Evolutionary conservation across 2,888 invertebrate genomes (phyloP).

Genomic region (Drosophila rubida): DNA sequence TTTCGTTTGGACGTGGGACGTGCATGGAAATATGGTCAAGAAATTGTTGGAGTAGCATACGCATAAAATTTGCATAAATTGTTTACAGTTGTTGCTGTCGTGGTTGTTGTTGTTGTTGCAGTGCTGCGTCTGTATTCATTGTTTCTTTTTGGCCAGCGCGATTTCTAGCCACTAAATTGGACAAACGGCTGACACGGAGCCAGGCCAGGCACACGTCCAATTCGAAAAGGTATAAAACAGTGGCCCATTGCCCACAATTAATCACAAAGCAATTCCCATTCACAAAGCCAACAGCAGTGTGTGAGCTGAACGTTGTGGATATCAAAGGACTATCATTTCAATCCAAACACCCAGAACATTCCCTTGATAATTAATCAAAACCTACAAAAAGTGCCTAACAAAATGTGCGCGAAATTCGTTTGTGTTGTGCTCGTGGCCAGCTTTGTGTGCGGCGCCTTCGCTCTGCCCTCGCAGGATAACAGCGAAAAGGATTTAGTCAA

Average conservation of each 20-base stretch:
- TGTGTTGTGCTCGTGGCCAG: slow-evolving; percentile 83
- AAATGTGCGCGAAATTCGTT: slow-evolving; percentile 84
- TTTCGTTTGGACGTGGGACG: slow-evolving; percentile 74
- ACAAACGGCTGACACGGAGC: slow-evolving; percentile 25
- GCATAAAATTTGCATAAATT: slow-evolving; percentile 78
- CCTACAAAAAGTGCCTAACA: slow-evolving; percentile 30
- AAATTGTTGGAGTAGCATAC: slow-evolving; percentile 65
- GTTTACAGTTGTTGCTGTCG: slow-evolving; percentile 24
- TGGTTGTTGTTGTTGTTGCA: slow-evolving; percentile 46
- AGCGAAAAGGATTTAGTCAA: slow-evolving; percentile 85
- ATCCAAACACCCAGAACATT: slow-evolving; percentile 22
- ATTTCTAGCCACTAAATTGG: slow-evolving; percentile 79
- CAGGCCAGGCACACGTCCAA: slow-evolving; percentile 52
- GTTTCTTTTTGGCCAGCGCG: slow-evolving; percentile 54
- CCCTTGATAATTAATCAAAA: slow-evolving; percentile 9
- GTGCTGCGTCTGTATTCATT: slow-evolving; percentile 43
- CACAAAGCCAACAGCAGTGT: slow-evolving; percentile 80
- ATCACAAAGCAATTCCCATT: slow-evolving; percentile 84
- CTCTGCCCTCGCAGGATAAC: slow-evolving; percentile 83
- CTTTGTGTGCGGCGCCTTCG: slow-evolving; percentile 79
- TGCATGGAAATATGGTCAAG: slow-evolving; percentile 77
- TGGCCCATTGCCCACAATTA: slow-evolving; percentile 82
- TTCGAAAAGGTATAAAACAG: slow-evolving; percentile 82
- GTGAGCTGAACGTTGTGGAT: slow-evolving; percentile 63
- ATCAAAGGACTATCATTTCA: slow-evolving; percentile 61